Base-by-base conservation (phyloP, 2,797 vertebrate species). In the Spinibarbus caldwelli region DNA sequence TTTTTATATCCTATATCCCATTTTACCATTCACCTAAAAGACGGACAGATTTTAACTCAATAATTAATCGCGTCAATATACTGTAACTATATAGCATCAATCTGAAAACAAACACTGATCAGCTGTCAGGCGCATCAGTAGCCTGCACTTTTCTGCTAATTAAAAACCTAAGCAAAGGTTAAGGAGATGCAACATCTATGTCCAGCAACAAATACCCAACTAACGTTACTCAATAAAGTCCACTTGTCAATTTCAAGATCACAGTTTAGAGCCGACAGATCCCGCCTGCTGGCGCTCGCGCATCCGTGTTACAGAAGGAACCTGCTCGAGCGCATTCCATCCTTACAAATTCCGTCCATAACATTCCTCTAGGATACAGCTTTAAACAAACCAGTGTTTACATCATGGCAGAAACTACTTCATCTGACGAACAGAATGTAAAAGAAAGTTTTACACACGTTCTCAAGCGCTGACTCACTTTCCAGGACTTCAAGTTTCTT, bases 271-370 rank as follows among this genome's bases (percentile, higher is more conserved):
- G 29, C 17, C 66, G 11, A 67, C 26, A 49, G 43, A 66, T 49
- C 57, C n/a, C 14, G n/a, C 59, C 17, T 17, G 4, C 38, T 41
- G 9, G 23, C 43, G 31, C 21, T 67, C 57, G 45, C 10, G 45
- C 82, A 77, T 54, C 72, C 72, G 49, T 66, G 59, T 41, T 17
- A 38, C 12, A 29, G 75, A 70, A 59, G n/a, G 47, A 84, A 84
- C 83, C 83, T 84, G 83, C 75, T 47, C 75, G 64, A 41, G 71
- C 75, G 31, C 64, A 67, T 84, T 77, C 62, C 83, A 70, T 57
- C 83, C 11, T 67, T 43, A 38, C 43, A 15, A 54, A 68, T 31
- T 10, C 41, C 47, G 45, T 57, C 36, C 36, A 19, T 43, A 57
- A 45, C 75, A 54, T 84, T 68, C 45, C 34, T 57, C 9, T 15